Conservation (phyloP, 2,113 vertebrate species). For the Brienomyrus brachyistius region DNA sequence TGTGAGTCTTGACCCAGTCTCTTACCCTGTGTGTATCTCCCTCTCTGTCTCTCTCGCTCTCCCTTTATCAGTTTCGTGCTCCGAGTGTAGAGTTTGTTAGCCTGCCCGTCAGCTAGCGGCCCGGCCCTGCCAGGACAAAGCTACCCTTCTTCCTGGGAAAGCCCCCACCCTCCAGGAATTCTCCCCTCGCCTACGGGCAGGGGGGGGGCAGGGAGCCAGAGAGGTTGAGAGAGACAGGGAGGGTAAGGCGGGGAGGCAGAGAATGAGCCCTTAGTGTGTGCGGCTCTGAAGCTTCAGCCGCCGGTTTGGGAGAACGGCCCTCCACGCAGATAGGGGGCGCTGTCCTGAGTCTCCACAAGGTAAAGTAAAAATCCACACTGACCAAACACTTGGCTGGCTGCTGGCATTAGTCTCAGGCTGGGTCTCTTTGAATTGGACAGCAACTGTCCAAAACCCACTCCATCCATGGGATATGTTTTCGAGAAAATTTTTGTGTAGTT, state of each 20-base stretch:
- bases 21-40: not conserved
- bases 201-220: conserved; percentile 19
- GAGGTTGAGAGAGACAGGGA: not conserved
- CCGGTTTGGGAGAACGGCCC: not conserved
- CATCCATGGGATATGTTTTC: not conserved
- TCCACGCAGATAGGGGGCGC: not conserved
- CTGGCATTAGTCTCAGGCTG: not conserved
- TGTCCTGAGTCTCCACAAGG: not conserved
- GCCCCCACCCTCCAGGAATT: conserved; percentile 42
- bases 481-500: not conserved
- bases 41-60: not conserved
- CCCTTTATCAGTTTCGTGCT: not conserved
- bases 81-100: not conserved
- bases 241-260: conserved; percentile 27
- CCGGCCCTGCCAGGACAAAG: conserved; percentile 9
- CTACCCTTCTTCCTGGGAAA: conserved; percentile 15
- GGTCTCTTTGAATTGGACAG: not conserved
- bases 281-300: not conserved
- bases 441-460: not conserved
- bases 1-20: not conserved
- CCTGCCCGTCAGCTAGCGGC: not conserved
- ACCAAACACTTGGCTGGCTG: not conserved
- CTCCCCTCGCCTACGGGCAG: conserved; percentile 57
- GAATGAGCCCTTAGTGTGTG: not conserved
- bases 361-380: not conserved